Base-by-base conservation (phyloP, 2,888 invertebrate species). In the Caenorhabditis sp. region DNA sequence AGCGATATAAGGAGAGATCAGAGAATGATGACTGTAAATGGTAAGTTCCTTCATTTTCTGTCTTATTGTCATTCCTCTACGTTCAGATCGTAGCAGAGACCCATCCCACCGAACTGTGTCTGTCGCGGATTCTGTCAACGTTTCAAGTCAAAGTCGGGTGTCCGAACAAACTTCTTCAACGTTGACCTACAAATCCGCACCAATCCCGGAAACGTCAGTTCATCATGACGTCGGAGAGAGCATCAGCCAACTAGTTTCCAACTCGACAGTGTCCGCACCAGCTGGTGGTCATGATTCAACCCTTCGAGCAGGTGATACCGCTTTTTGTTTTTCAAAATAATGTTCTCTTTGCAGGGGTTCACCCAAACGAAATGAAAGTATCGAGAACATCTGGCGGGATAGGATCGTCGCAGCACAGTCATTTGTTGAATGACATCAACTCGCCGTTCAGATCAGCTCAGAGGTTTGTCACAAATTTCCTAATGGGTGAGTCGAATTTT, bases 251-350 rank as follows among this genome's bases (percentile, higher is more conserved):
- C 55, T 82, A n/a, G 77, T 82, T 2, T 37, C 61, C 1, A 80
- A 80, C 24, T 81, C 81, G 32, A 76, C 81, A 4, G 76, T 76
- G 3, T 81, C 81, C 1, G 81, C 81, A 6, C 81, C 81, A n/a
- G 74, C 50, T 53, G 69, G 28, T 1, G 69, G 28, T 0, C 58
- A 60, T 22, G 79, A 79, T 44, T 37, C 67, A 18, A 56, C 62
- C 6, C 40, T 72, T 13, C 61, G 56, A 68, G 47, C 71, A 32
- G 72, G 62, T 72, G 28, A 11, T 18, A n/a, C n/a, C n/a, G 9
- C 32, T 40, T 62, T 6, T 1, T 11, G 15, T 53, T 53, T 6
- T 61, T 20, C 15, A 26, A 61, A 61, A 22, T 20, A 32, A 8
- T 13, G 3, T 8, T 47, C n/a, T 47, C 4, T 3, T 64, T 28